A percentile compares a stretch with the other conserved stretches of the same genome.
Evolutionary conservation across 2,113 vertebrate genomes (phyloP).

Genomic region (Gasterosteus nipponicus): DNA sequence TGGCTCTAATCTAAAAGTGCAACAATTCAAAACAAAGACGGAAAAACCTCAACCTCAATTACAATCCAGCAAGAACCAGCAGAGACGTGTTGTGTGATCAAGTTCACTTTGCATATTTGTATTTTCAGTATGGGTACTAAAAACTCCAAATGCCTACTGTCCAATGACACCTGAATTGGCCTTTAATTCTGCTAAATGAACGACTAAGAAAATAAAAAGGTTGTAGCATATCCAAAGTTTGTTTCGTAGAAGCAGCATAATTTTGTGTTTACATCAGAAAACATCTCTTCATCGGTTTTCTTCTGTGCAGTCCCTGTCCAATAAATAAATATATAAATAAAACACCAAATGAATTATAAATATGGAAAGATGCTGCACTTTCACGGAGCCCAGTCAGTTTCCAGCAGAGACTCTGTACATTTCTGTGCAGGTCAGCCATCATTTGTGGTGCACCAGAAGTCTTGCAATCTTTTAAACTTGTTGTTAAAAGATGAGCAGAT

Average conservation of each 20-base stretch:
- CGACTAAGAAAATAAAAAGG: conserved; percentile 9
- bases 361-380: conserved; percentile 1
- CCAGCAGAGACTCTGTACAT: conserved; percentile 10
- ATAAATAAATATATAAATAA: background rate
- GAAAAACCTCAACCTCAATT: background rate
- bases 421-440: conserved; percentile 18
- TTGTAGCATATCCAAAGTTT: conserved; percentile 26
- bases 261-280: conserved; percentile 43
- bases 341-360: conserved; percentile 33
- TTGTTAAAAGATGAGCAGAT: conserved; percentile 62
- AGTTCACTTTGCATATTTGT: background rate
- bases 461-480: conserved; percentile 59
- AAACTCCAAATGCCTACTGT: background rate
- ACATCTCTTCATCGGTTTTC: conserved; percentile 8
- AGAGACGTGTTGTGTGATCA: background rate
- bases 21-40: background rate
- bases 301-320: conserved; percentile 23
- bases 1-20: background rate
- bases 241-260: conserved; percentile 18
- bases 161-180: background rate
- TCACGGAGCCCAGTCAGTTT: conserved; percentile 9
- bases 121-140: background rate
- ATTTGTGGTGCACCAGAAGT: conserved; percentile 44
- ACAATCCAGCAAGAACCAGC: background rate
- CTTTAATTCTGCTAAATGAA: background rate